Evolutionary conservation across 2,113 vertebrate genomes (phyloP).

Genomic region (Acanthochromis polyacanthus): DNA sequence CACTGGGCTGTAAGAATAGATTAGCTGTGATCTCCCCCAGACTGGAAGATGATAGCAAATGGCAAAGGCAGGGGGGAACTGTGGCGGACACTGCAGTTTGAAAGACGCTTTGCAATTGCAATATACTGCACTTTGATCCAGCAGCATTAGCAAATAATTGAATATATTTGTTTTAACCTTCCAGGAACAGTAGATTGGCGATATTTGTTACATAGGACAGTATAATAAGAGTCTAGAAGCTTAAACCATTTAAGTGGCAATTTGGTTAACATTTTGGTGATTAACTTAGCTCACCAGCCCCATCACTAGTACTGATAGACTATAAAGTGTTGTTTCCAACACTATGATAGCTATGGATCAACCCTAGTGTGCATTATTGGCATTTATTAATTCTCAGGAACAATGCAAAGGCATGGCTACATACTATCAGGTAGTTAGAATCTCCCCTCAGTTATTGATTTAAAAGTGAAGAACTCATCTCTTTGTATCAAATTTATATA

Average conservation of each 20-base stretch:
- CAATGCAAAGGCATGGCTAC: not conserved
- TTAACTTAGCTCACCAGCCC: conserved; percentile 1
- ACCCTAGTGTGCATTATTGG: not conserved
- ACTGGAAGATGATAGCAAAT: conserved; percentile 41
- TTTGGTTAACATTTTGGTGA: conserved; percentile 27
- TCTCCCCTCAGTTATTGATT: too few species aligned
- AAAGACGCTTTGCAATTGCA: conserved; percentile 23
- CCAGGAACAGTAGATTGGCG: conserved; percentile 18
- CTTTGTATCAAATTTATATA: too few species aligned
- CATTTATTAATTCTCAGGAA: not conserved
- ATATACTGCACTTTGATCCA: conserved; percentile 31
- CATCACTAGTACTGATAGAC: not conserved
- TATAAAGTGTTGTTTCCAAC: not conserved
- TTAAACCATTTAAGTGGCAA: conserved; percentile 28
- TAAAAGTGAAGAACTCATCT: too few species aligned
- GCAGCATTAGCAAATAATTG: conserved; percentile 40
- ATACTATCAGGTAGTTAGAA: too few species aligned
- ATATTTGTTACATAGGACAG: conserved; percentile 23
- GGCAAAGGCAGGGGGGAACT: conserved; percentile 17
- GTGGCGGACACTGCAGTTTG: not conserved
- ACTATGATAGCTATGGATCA: not conserved
- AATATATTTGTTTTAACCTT: conserved; percentile 40
- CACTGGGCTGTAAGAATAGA: conserved; percentile 57
- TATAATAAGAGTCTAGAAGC: conserved; percentile 7
- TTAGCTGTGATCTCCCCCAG: conserved; percentile 36